Evolutionary conservation across 2,113 vertebrate species (phyloP).

Genomic region (Ploceus nigricollis): DNA sequence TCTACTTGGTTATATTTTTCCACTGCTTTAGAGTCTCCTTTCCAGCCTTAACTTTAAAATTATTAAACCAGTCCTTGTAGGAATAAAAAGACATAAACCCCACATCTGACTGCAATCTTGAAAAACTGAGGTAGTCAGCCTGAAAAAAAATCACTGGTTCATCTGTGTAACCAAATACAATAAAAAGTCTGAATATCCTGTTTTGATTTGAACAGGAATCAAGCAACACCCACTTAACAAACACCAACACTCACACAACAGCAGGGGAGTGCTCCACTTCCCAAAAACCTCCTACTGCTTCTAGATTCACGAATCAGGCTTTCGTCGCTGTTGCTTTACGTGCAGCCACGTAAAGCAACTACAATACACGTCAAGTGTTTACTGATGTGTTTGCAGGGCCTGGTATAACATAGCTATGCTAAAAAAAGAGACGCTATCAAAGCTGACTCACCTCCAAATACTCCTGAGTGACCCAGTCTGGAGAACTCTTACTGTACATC

Average conservation of each 20-base stretch:
- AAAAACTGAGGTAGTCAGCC: not conserved
- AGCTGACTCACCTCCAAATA: slow-evolving; percentile 26
- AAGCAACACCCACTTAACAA: slow-evolving; percentile 1
- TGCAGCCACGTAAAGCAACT: not conserved
- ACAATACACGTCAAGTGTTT: not conserved
- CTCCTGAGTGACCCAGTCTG: accelerated
- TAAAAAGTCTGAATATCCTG: not conserved
- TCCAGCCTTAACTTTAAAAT: not conserved
- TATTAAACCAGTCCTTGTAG: not conserved
- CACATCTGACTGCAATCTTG: not conserved
- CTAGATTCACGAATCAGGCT: not conserved
- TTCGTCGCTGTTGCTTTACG: not conserved
- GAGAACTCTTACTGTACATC: not conserved
- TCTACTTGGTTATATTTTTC: not conserved
- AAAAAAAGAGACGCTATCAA: slow-evolving; percentile 12
- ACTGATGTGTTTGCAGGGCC: not conserved
- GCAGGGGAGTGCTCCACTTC: not conserved
- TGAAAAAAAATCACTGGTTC: not conserved
- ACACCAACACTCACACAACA: not conserved
- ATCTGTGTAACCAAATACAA: not conserved
- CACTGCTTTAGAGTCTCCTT: not conserved
- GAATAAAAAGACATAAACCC: not conserved
- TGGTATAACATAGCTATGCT: not conserved
- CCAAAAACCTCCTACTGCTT: not conserved
- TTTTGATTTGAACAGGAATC: not conserved